phyloP scores from a whole-genome alignment of 1,140 invertebrate genomes.

The Drosophila arizonae region DNA sequence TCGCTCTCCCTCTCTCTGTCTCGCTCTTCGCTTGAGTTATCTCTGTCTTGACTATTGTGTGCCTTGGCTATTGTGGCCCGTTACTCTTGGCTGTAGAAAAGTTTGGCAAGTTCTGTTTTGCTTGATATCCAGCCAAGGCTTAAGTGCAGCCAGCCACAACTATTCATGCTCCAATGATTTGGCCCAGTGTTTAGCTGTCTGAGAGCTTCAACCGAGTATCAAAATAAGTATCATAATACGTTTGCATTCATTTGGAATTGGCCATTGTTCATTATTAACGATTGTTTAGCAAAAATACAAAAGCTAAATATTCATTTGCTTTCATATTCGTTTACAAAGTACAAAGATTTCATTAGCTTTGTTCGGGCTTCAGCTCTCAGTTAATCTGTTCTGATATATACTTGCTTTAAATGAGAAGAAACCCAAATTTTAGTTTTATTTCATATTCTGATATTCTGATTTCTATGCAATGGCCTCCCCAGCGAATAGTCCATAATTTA shows the following conservation, averaged over 20 bases:
- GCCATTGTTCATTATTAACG: not conserved
- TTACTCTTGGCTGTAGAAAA: constrained; percentile 59
- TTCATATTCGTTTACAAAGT: no score
- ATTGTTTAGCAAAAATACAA: not conserved
- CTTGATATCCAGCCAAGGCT: constrained; percentile 70
- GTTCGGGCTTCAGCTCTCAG: no score
- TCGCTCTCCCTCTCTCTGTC: not conserved
- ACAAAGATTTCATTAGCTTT: no score
- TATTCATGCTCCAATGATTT: constrained; percentile 72
- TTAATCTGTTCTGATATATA: no score
- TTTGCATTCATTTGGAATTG: constrained; percentile 27
- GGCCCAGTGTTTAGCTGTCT: constrained; percentile 21
- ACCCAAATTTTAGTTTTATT: no score
- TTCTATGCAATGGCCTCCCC: no score
- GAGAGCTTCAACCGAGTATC: constrained; percentile 46
- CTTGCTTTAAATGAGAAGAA: no score
- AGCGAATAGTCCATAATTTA: no score
- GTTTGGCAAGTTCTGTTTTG: constrained; percentile 70
- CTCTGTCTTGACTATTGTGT: constrained; percentile 19
- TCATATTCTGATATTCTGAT: no score
- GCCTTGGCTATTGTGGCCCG: constrained; percentile 24
- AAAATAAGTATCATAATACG: constrained; percentile 7
- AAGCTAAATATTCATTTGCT: not conserved
- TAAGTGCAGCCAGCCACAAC: constrained; percentile 64
- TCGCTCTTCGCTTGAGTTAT: not conserved